Conservation (phyloP, 92 coral and sea anemone genomes). For the Scolanthus callimorphus region DNA sequence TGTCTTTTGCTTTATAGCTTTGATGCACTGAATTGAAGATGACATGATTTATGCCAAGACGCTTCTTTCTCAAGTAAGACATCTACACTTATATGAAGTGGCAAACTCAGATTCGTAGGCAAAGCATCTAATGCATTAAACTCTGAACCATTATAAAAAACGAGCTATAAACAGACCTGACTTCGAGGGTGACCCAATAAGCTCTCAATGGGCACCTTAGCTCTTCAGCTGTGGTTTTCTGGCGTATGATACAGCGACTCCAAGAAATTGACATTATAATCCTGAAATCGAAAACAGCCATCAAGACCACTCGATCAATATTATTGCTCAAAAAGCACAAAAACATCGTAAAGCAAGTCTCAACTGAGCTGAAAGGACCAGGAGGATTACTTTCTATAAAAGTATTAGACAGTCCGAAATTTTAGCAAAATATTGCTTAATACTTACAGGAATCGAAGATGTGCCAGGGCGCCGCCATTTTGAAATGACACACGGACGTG, state of each 20-base stretch:
- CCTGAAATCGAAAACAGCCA: slow-evolving; percentile 12
- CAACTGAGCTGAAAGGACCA: neutral
- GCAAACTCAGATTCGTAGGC: slow-evolving; percentile 30
- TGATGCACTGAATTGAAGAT: slow-evolving; percentile 49
- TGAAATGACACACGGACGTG: slow-evolving; percentile 23
- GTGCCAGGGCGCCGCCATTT: slow-evolving; percentile 36
- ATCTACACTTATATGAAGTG: slow-evolving; percentile 25
- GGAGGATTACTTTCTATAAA: neutral
- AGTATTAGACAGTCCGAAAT: neutral
- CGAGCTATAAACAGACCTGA: slow-evolving; percentile 35
- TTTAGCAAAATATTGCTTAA: neutral
- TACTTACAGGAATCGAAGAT: slow-evolving; percentile 33
- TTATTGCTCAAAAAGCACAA: slow-evolving; percentile 4
- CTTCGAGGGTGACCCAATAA: slow-evolving; percentile 21
- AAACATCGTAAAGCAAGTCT: neutral
- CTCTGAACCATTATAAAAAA: slow-evolving; percentile 42
- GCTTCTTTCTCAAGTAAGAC: slow-evolving; percentile 57
- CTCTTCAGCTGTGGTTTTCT: slow-evolving; percentile 48
- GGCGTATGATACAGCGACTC: slow-evolving; percentile 42
- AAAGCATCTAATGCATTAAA: slow-evolving; percentile 36
- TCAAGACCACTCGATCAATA: slow-evolving; percentile 7
- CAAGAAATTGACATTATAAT: slow-evolving; percentile 24
- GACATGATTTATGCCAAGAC: slow-evolving; percentile 73
- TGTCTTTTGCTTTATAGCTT: slow-evolving; percentile 69
- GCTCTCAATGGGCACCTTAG: slow-evolving; percentile 56